A percentile compares a stretch with the other conserved stretches of the same genome.
Conservation (phyloP, 1,140 invertebrate species). For the Stratiolaelaps scimitus region DNA sequence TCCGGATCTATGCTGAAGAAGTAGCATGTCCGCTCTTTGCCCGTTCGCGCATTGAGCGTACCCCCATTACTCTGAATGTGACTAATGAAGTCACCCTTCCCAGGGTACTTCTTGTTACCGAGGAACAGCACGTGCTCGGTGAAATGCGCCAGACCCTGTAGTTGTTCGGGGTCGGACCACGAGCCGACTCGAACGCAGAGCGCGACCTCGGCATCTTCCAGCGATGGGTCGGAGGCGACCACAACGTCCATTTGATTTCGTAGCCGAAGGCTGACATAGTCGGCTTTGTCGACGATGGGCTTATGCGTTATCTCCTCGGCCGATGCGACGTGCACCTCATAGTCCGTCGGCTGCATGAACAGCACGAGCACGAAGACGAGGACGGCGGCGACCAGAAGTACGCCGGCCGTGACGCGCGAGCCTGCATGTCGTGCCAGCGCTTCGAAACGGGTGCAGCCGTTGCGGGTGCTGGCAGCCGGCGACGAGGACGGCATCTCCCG, state of each 20-base stretch:
- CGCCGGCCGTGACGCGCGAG: not conserved
- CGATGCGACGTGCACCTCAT: constrained; percentile 9
- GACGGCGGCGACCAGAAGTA: constrained; percentile 12
- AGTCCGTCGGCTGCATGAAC: not conserved
- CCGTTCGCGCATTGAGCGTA: constrained; percentile 12
- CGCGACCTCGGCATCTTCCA: constrained; percentile 22
- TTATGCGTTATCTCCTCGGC: constrained; percentile 9
- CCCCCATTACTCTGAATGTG: constrained; percentile 39
- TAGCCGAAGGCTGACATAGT: constrained; percentile 13
- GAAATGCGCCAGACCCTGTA: constrained; percentile 18
- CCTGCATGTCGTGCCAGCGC: no score
- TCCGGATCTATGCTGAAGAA: constrained; percentile 26
- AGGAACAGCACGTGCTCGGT: constrained; percentile 26
- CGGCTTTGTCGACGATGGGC: constrained; percentile 19
- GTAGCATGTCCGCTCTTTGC: constrained; percentile 22
- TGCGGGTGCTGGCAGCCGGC: no score
- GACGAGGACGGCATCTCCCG: no score
- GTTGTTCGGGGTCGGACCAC: constrained; percentile 15
- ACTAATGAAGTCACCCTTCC: constrained; percentile 39
- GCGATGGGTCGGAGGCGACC: constrained; percentile 1
- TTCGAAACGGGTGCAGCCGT: no score
- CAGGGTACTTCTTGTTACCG: constrained; percentile 38
- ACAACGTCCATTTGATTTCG: constrained; percentile 22
- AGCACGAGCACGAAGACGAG: constrained; percentile 12
- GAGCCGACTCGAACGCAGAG: constrained; percentile 25